Base-by-base conservation (phyloP, 2,888 invertebrate genomes). In the Oligia latruncula region DNA sequence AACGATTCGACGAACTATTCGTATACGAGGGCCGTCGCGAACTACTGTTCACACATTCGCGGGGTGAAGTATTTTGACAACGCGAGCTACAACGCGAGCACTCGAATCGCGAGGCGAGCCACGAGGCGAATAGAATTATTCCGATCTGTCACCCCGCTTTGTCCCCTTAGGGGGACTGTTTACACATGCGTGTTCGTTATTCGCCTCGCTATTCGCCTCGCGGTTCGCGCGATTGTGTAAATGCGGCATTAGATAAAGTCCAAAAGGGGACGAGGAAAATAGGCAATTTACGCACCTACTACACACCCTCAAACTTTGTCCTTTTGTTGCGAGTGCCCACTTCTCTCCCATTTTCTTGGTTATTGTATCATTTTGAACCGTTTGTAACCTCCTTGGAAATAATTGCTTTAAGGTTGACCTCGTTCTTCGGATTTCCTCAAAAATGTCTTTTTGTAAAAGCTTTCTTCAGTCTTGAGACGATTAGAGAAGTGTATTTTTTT, bases 201-300 rank as follows among this genome's bases (percentile, higher is more conserved):
- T 29, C 29, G 29, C 29, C 29, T 29, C 29, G 29, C 29, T 29
- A 29, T 29, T 29, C 29, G 29, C 29, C 29, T 29, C 29, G 29
- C 29, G 29, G 29, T 29, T 29, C 29, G 29, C 29, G 29, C 29
- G 29, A 29, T 29, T 29, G 29, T 29, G 29, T 29, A 29, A 29
- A 29, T 29, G 29, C 29, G 29, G 29, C 29, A 29, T 29, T 78
- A 68, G 71, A 58, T 74, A 87, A 79, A 73, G 70, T 29, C 74
- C 58, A 74, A 74, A 52, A 70, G 46, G 71, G 73, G 71, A 64
- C 40, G 64, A 78, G 67, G 80, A 83, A 88, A 49, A 90, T 91
- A 78, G 89, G 83, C 90, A 88, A 90, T 91, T 90, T 84, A 85
- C 74, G 75, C 84, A 86, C 79, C 75, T 81, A 80, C 76, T 82